Evolutionary conservation across 2,888 invertebrate species (phyloP).

Genomic region (Philopedon plagiatum): DNA sequence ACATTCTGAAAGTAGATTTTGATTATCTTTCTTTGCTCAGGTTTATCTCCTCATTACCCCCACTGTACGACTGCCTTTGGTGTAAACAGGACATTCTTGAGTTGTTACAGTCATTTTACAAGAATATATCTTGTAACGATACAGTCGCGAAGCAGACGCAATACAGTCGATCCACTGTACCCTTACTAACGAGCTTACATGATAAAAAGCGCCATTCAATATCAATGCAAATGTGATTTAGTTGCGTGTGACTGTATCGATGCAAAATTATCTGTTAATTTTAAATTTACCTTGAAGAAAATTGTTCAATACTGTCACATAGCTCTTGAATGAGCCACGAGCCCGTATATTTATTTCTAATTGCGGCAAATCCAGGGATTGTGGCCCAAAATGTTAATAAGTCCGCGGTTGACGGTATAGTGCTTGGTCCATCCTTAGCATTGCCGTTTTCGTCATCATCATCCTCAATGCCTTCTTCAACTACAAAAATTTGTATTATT

Average conservation of each 20-base stretch:
- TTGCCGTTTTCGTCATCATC: constrained; percentile 52
- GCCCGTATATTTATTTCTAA: constrained; percentile 61
- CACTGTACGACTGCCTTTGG: too few relatives aligned
- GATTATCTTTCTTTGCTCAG: too few relatives aligned
- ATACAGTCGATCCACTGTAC: too few relatives aligned
- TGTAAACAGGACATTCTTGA: too few relatives aligned
- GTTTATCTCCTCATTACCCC: too few relatives aligned
- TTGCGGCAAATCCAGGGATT: constrained; percentile 63
- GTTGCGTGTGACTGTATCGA: background rate
- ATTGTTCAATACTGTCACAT: constrained; percentile 59
- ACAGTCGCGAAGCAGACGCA: too few relatives aligned
- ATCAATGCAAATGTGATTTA: too few relatives aligned
- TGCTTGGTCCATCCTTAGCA: constrained; percentile 55
- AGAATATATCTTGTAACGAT: too few relatives aligned
- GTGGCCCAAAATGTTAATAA: constrained; percentile 64
- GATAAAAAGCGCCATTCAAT: too few relatives aligned
- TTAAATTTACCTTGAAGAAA: constrained; percentile 56
- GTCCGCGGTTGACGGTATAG: constrained; percentile 57
- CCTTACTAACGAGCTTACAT: too few relatives aligned
- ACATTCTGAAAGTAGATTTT: too few relatives aligned
- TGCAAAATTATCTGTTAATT: background rate
- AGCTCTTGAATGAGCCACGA: constrained; percentile 66
- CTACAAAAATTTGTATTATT: background rate
- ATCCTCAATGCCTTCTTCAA: constrained; percentile 39
- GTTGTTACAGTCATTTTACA: too few relatives aligned